Conservation (phyloP, 2,888 invertebrate genomes). For the Acrocyrtus sp. region DNA sequence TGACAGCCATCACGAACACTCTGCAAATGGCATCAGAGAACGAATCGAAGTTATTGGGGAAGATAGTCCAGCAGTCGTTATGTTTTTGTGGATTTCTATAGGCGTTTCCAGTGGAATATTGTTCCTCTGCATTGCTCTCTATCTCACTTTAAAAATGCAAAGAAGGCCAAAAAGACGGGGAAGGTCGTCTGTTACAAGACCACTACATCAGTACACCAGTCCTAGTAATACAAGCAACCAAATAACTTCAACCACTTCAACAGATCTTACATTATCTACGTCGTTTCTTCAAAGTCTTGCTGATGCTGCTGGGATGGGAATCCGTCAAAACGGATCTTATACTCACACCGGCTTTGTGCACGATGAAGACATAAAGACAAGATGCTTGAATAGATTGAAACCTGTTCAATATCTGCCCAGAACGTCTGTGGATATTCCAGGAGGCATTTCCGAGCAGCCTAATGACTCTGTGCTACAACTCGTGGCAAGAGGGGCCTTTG, state of each 20-base stretch:
- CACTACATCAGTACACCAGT: constrained; percentile 44
- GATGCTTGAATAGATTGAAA: constrained; percentile 66
- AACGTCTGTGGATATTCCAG: constrained; percentile 74
- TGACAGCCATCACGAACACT: constrained; percentile 66
- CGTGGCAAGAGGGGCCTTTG: constrained; percentile 73
- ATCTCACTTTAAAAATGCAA: constrained; percentile 71
- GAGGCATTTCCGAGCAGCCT: constrained; percentile 11
- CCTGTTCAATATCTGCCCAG: constrained; percentile 80
- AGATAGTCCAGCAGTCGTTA: constrained; percentile 64
- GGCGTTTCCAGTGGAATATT: constrained; percentile 76
- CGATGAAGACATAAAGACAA: constrained; percentile 76
- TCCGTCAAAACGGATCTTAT: constrained; percentile 69
- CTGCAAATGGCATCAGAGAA: constrained; percentile 16
- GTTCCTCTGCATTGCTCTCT: constrained; percentile 73
- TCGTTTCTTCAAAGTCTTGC: constrained; percentile 42
- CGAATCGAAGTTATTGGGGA: constrained; percentile 54
- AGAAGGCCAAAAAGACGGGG: constrained; percentile 65
- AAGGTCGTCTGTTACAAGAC: constrained; percentile 27
- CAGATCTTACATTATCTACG: constrained; percentile 43
- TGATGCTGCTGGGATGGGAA: constrained; percentile 33
- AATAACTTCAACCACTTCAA: constrained; percentile 29
- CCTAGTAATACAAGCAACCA: constrained; percentile 47
- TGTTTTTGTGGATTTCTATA: constrained; percentile 74
- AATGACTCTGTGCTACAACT: constrained; percentile 71
- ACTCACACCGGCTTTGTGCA: constrained; percentile 66